Percentiles rank a stretch among this genome's conserved stretches.
These are phyloP conservation scores for Lordiphosa stackelbergi DNA, from an alignment of 1,140 invertebrate genomes.

Conservation along the genomic window DNA sequence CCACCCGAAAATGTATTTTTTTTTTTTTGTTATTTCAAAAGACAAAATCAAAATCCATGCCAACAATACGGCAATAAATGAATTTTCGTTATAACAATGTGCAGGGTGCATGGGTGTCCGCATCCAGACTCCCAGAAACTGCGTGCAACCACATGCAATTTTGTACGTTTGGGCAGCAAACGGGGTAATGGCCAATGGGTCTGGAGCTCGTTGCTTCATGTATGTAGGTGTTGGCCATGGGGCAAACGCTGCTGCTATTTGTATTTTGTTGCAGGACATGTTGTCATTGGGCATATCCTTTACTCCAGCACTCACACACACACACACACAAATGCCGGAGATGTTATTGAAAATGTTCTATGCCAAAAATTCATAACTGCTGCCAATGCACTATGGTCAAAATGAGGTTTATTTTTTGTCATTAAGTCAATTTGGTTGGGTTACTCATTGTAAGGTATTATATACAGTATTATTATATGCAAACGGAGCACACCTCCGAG, in stretches of 20 bases:
- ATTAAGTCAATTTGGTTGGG: too few species aligned
- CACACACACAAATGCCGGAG: slow-evolving; percentile 14
- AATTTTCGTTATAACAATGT: slow-evolving; percentile 56
- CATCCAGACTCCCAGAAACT: slow-evolving; percentile 14
- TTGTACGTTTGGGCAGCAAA: slow-evolving; percentile 17
- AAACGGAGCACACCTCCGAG: too few species aligned
- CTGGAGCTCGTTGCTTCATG: slow-evolving; percentile 1
- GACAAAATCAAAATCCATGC: slow-evolving; percentile 51
- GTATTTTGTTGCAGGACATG: slow-evolving; percentile 62
- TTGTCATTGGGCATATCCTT: slow-evolving; percentile 52
- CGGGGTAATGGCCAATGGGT: not conserved
- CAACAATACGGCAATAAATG: slow-evolving; percentile 63
- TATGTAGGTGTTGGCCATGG: slow-evolving; percentile 45
- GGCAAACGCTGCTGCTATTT: slow-evolving; percentile 42
- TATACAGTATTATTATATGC: too few species aligned
- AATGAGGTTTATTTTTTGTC: too few species aligned
- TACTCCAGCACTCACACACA: slow-evolving; percentile 6
- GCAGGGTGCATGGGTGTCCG: slow-evolving; percentile 8
- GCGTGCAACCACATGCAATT: slow-evolving; percentile 61
- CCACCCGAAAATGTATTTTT: slow-evolving; percentile 13
- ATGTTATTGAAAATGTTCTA: slow-evolving; percentile 56
- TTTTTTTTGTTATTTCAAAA: slow-evolving; percentile 7
- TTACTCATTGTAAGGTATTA: too few species aligned
- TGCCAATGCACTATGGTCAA: not conserved
- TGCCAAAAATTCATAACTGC: slow-evolving; percentile 53